Conservation (phyloP, 2,113 vertebrate genomes). For the Forbesichthys papilliferus region DNA sequence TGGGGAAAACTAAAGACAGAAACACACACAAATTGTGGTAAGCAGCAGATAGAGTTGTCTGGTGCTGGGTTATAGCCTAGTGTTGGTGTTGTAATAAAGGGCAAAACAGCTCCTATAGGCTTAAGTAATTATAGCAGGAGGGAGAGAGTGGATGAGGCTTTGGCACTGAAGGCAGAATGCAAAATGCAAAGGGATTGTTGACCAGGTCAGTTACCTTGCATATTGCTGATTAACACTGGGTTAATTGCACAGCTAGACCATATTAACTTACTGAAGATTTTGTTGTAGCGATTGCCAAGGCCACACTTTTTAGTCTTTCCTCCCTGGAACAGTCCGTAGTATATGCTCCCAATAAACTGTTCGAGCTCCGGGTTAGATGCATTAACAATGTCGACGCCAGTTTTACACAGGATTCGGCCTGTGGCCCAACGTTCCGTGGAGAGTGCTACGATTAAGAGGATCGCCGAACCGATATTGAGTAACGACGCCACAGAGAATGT, state of each 20-base stretch:
- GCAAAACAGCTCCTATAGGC: too few relatives aligned
- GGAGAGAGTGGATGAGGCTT: too few relatives aligned
- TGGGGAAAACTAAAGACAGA: constrained; percentile 87
- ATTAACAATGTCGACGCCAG: constrained; percentile 92
- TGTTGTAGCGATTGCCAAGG: constrained; percentile 83
- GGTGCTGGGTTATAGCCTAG: too few relatives aligned
- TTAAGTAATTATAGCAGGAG: too few relatives aligned
- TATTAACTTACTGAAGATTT: constrained; percentile 85
- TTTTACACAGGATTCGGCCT: constrained; percentile 91
- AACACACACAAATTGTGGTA: not conserved
- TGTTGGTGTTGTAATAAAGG: too few relatives aligned
- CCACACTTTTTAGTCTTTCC: constrained; percentile 91
- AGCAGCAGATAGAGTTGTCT: not conserved
- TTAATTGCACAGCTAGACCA: too few relatives aligned
- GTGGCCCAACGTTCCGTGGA: constrained; percentile 87
- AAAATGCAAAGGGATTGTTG: too few relatives aligned
- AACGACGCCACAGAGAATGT: constrained; percentile 84
- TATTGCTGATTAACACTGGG: too few relatives aligned
- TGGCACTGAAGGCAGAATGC: too few relatives aligned
- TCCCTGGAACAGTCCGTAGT: constrained; percentile 90
- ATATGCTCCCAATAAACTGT: constrained; percentile 90
- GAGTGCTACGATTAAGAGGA: constrained; percentile 83
- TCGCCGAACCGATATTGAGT: constrained; percentile 83
- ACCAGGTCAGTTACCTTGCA: too few relatives aligned
- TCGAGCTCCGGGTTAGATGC: constrained; percentile 88